These are phyloP conservation scores for Solea senegalensis DNA, from an alignment of 2,113 vertebrate genomes.

Conservation along the genomic window DNA sequence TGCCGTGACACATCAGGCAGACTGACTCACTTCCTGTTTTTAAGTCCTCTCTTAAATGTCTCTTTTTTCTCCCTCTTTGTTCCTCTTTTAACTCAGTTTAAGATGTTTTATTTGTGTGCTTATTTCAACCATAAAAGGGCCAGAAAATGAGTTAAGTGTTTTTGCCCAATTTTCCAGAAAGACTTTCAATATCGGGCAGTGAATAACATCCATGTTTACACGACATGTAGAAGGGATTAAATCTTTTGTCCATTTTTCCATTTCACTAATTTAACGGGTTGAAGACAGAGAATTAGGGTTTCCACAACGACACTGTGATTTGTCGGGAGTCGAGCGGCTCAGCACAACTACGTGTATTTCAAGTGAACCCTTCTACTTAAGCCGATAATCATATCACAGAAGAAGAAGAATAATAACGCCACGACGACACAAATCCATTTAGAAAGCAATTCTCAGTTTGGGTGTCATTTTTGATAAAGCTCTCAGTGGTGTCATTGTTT, in stretches of 20 bases:
- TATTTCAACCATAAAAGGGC: too few relatives aligned
- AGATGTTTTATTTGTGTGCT: too few relatives aligned
- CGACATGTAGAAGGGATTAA: not conserved
- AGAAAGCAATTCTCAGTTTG: slow-evolving; percentile 34
- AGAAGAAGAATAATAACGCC: slow-evolving; percentile 5
- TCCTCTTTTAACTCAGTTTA: too few relatives aligned
- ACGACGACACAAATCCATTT: slow-evolving; percentile 32
- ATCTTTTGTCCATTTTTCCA: not conserved
- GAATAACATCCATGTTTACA: too few relatives aligned
- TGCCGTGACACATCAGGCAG: too few relatives aligned
- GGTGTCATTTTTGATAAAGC: slow-evolving; percentile 36
- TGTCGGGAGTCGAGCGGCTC: slow-evolving; percentile 1
- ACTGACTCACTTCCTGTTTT: too few relatives aligned
- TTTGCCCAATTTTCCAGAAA: too few relatives aligned
- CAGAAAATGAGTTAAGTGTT: too few relatives aligned
- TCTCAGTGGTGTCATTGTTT: slow-evolving; percentile 37
- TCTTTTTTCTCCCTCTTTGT: too few relatives aligned
- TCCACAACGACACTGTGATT: not conserved
- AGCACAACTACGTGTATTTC: slow-evolving; percentile 4
- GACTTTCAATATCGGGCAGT: too few relatives aligned
- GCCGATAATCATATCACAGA: slow-evolving; percentile 40
- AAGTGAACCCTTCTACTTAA: slow-evolving; percentile 23
- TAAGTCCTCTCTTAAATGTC: too few relatives aligned
- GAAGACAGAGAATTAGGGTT: not conserved
- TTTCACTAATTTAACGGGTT: not conserved